phyloP scores from a whole-genome alignment of 2,113 vertebrate species.

The Setophaga petechia region DNA sequence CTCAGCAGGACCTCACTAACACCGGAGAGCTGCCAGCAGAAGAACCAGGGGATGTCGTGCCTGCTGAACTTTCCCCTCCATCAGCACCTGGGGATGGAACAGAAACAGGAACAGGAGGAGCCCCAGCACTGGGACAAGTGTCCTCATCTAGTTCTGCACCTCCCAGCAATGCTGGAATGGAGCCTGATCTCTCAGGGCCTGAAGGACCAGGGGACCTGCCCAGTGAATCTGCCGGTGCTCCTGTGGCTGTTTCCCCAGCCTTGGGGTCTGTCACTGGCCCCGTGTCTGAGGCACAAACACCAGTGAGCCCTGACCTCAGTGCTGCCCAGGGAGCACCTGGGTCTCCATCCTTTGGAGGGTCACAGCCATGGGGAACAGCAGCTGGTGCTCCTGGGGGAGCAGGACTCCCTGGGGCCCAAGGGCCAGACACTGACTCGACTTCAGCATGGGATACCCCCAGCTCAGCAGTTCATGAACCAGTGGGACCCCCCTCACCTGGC shows the following conservation, averaged over 20 bases:
- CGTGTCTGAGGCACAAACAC: neutral
- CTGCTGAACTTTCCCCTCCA: neutral
- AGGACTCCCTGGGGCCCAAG: rapidly evolving
- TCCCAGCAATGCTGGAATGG: neutral
- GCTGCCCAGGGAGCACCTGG: neutral
- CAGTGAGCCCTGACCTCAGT: neutral
- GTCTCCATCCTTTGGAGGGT: neutral
- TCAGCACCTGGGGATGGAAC: neutral
- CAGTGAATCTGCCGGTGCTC: neutral
- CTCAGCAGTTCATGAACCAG: neutral
- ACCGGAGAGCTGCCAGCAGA: too few species aligned
- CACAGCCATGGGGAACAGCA: neutral
- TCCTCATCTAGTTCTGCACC: rapidly evolving
- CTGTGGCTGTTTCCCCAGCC: neutral
- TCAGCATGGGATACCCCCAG: neutral
- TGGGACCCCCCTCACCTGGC: neutral
- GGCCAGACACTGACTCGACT: neutral
- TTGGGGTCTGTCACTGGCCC: rapidly evolving
- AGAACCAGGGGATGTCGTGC: too few species aligned
- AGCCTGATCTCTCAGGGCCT: rapidly evolving
- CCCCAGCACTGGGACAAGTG: neutral
- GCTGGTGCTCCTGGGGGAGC: neutral
- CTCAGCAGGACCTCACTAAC: neutral
- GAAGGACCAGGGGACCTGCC: neutral
- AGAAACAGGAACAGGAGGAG: neutral